phyloP scores from a whole-genome alignment of 2,113 vertebrate species.

The Cavia porcellus region DNA sequence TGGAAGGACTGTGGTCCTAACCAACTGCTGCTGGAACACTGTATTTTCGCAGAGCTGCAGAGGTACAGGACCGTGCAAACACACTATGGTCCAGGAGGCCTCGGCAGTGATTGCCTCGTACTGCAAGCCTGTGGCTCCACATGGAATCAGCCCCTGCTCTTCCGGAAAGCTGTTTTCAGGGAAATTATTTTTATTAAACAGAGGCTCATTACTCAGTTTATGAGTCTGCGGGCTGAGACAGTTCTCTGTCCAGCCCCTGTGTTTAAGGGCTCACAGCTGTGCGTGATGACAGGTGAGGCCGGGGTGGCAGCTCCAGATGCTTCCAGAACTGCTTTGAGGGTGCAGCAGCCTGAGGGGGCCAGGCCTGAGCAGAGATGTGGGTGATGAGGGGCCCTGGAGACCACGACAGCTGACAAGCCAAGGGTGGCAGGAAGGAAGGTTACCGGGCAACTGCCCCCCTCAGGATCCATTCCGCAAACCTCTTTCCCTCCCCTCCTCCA shows the following conservation, averaged over 20 bases:
- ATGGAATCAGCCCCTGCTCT: slow-evolving; percentile 1
- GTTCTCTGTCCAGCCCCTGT: slow-evolving; percentile 14
- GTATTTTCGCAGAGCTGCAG: background rate
- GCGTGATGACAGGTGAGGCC: background rate
- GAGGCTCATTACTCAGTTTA: slow-evolving; percentile 46
- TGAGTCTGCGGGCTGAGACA: slow-evolving; percentile 56
- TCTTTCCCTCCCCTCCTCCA: background rate
- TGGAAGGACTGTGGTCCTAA: background rate
- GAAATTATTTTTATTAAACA: slow-evolving; percentile 66
- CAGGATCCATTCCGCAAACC: background rate
- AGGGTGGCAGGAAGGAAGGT: background rate
- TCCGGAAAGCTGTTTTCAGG: slow-evolving; percentile 53
- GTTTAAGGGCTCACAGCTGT: background rate
- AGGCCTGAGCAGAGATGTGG: background rate
- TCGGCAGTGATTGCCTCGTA: background rate
- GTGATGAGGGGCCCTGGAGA: background rate
- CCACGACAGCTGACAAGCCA: background rate
- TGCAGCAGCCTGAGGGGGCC: background rate
- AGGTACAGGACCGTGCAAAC: background rate
- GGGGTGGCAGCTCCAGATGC: background rate
- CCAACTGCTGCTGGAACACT: background rate
- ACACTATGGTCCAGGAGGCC: background rate
- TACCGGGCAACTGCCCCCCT: background rate
- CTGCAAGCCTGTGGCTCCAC: background rate
- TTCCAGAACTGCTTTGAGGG: slow-evolving; percentile 3